Conservation (phyloP, 2,888 invertebrate genomes). For the Spicauda simplicius region DNA sequence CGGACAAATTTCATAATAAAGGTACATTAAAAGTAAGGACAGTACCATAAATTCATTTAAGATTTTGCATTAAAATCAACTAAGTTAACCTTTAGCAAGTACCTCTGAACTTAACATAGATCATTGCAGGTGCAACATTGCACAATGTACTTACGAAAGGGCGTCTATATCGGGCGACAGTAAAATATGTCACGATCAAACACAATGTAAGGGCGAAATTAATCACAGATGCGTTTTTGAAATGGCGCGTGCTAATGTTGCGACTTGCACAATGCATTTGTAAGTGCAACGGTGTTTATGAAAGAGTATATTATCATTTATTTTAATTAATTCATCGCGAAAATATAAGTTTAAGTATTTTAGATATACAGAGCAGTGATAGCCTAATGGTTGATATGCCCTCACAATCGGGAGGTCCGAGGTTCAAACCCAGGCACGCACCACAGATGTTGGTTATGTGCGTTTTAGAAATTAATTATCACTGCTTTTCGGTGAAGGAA, state of each 20-base stretch:
- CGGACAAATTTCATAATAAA: too few species aligned
- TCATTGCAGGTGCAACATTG: slow-evolving; percentile 24
- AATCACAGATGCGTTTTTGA: slow-evolving; percentile 28
- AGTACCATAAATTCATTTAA: not conserved
- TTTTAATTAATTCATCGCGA: slow-evolving; percentile 9
- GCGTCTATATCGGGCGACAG: slow-evolving; percentile 30
- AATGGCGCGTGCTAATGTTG: slow-evolving; percentile 9
- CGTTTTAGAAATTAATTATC: too few species aligned
- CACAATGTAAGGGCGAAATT: slow-evolving; percentile 31
- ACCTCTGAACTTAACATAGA: slow-evolving; percentile 32
- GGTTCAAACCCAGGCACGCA: too few species aligned
- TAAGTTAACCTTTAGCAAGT: slow-evolving; percentile 19
- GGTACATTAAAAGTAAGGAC: not conserved
- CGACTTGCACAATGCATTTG: not conserved
- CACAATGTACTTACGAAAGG: slow-evolving; percentile 14
- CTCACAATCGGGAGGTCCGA: too few species aligned
- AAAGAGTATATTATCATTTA: not conserved
- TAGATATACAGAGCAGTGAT: too few species aligned
- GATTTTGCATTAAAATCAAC: not conserved
- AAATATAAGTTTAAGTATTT: too few species aligned
- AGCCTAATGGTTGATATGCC: too few species aligned
- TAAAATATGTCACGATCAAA: slow-evolving; percentile 33
- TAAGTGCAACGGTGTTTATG: not conserved
- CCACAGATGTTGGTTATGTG: too few species aligned
- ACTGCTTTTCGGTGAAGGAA: too few species aligned